Evolutionary conservation across 2,888 invertebrate genomes (phyloP).

Genomic region (Plutella xylostella): DNA sequence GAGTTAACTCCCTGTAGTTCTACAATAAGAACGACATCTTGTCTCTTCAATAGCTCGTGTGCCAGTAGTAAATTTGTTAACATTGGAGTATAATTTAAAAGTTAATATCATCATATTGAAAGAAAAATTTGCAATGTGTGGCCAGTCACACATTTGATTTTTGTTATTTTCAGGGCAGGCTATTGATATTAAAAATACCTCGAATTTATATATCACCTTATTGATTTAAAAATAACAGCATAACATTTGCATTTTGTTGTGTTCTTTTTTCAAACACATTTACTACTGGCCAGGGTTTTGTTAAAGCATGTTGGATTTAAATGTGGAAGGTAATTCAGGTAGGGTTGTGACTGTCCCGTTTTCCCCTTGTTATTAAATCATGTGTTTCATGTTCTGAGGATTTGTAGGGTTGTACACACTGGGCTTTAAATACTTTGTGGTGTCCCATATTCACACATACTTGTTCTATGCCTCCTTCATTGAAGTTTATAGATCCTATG

Average conservation of each 20-base stretch:
- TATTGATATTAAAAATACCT: too few species aligned
- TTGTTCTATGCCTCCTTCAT: conserved; percentile 21
- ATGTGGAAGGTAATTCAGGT: conserved; percentile 25
- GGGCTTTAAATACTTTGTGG: neutral
- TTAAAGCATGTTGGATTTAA: conserved; percentile 44
- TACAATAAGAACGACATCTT: conserved; percentile 22
- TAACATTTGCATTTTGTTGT: too few species aligned
- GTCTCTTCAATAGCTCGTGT: conserved; percentile 25
- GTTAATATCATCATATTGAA: too few species aligned
- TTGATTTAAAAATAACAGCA: too few species aligned
- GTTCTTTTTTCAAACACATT: too few species aligned
- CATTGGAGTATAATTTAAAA: too few species aligned
- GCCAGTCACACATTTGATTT: too few species aligned
- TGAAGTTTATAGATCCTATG: too few species aligned
- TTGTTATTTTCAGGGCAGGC: too few species aligned
- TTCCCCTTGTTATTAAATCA: conserved; percentile 29
- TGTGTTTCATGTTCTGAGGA: too few species aligned
- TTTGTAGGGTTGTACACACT: neutral
- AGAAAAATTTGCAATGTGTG: too few species aligned
- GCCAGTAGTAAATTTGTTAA: conserved; percentile 3
- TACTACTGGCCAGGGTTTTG: conserved; percentile 37
- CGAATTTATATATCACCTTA: too few species aligned
- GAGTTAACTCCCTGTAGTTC: conserved; percentile 20
- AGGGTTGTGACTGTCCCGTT: conserved; percentile 46
- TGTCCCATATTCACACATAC: neutral